These are phyloP conservation scores for Mesorhabditis belari DNA, from an alignment of 2,888 invertebrate species.

Conservation along the genomic window DNA sequence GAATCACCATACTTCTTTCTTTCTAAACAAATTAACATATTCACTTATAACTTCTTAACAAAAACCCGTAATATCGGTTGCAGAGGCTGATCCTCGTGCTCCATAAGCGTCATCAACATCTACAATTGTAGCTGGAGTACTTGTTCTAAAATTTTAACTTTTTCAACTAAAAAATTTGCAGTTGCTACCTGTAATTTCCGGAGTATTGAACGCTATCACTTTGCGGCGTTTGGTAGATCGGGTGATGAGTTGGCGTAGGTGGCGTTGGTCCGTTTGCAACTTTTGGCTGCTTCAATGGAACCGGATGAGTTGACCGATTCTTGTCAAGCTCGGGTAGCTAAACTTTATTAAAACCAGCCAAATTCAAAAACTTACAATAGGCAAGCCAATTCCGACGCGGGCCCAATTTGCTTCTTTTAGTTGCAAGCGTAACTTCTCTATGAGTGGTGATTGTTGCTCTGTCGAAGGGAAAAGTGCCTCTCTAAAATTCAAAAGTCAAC, in stretches of 20 bases:
- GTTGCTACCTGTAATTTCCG: background rate
- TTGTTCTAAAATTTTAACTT: constrained; percentile 8
- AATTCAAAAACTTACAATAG: constrained; percentile 65
- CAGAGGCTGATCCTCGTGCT: constrained; percentile 6
- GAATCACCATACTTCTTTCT: constrained; percentile 23
- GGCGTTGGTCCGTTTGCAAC: background rate
- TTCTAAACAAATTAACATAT: constrained; percentile 8
- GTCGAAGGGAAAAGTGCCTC: constrained; percentile 56
- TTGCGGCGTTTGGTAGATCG: background rate
- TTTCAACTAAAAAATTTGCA: background rate
- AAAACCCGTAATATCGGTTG: constrained; percentile 13
- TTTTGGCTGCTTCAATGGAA: background rate
- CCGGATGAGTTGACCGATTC: constrained; percentile 6
- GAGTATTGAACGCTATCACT: background rate
- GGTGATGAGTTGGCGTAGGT: background rate
- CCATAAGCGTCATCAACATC: constrained; percentile 22
- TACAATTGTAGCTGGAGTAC: constrained; percentile 26
- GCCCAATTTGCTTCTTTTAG: constrained; percentile 91
- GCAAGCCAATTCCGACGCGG: constrained; percentile 82
- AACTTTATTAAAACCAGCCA: constrained; percentile 3
- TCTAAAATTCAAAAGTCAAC: constrained; percentile 57
- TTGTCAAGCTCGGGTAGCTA: constrained; percentile 26
- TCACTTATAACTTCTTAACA: constrained; percentile 2
- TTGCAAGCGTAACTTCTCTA: constrained; percentile 77
- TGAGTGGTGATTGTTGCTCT: constrained; percentile 86